Base-by-base conservation (phyloP, 2,888 invertebrate genomes). In the Halocaridina rubra region DNA sequence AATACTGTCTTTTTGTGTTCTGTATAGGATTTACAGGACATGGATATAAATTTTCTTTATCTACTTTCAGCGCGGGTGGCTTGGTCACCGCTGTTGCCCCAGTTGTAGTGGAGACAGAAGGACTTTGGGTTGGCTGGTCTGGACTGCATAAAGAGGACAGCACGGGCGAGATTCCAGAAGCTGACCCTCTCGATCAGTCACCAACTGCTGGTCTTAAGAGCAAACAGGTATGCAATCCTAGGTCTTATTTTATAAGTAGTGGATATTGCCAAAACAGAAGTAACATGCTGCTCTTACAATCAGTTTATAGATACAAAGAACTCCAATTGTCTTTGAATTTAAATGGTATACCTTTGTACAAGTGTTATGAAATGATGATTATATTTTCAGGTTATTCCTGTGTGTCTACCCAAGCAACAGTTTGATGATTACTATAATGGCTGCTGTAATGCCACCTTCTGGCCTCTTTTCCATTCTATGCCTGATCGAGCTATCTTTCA, bases 391-490 rank as follows among this genome's bases (percentile, higher is more conserved):
- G 89, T 90, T 32, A 89, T 90, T 10, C 89, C 90, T 0, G 91
- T 91, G 3, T 89, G 89, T 32, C 88, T 91, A 8, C 90, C 90
- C 19, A 89, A 90, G 61, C 89, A 89, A 30, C 88, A 89, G 75
- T 91, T 91, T 85, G 90, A 91, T 88, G 89, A 89, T 30, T 91
- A 90, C 88, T 91, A 91, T 89, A 91, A 91, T 84, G 91, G 91
- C 3, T 91, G 91, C 87, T 91, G 91, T 88, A 91, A 91, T 88
- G 91, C 90, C 1, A 91, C 91, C 8, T 90, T 91, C 80, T 91
- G 91, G 91, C 91, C 91, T 1, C 89, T 91, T 16, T 91, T 91
- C 86, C 91, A 91, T 85, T 91, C 91, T 3, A 91, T 91, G 91
- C 91, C 91, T 1, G 91, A 91, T 87, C 89, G 91, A 69, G 91